phyloP scores from a whole-genome alignment of 1,140 invertebrate genomes.

The Papilio polytes region DNA sequence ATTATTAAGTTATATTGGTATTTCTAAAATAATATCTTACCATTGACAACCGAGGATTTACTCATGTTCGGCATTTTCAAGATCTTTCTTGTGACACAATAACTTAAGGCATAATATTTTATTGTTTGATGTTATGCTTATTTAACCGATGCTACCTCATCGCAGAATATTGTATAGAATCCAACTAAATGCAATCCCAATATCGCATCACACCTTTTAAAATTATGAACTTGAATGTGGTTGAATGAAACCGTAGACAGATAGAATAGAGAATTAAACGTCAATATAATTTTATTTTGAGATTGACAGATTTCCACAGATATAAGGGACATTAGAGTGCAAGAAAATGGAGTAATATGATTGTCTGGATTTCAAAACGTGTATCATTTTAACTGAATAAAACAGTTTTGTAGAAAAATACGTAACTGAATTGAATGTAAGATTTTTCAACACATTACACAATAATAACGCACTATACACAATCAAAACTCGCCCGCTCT shows the following conservation, averaged over 20 bases:
- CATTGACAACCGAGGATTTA: constrained; percentile 70
- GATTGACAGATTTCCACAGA: constrained; percentile 11
- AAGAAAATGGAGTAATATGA: neutral
- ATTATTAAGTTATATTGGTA: constrained; percentile 2
- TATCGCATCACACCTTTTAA: constrained; percentile 70
- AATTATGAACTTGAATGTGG: constrained; percentile 27
- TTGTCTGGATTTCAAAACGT: too few species aligned
- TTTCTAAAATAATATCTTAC: constrained; percentile 55
- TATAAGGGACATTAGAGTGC: neutral
- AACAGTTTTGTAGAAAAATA: too few species aligned
- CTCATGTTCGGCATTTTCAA: constrained; percentile 75
- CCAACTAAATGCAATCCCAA: constrained; percentile 57
- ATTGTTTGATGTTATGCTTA: constrained; percentile 59
- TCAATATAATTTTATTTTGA: constrained; percentile 37
- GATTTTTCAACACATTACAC: neutral
- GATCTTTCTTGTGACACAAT: constrained; percentile 52
- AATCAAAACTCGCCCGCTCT: neutral
- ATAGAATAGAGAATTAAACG: constrained; percentile 39
- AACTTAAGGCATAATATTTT: constrained; percentile 77
- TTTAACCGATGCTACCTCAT: constrained; percentile 74
- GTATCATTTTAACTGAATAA: too few species aligned
- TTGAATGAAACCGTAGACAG: constrained; percentile 46
- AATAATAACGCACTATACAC: too few species aligned
- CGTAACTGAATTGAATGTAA: neutral
- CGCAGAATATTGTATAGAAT: constrained; percentile 62